Evolutionary conservation across 2,888 invertebrate species (phyloP).

Genomic region (Craniophora ligustri): DNA sequence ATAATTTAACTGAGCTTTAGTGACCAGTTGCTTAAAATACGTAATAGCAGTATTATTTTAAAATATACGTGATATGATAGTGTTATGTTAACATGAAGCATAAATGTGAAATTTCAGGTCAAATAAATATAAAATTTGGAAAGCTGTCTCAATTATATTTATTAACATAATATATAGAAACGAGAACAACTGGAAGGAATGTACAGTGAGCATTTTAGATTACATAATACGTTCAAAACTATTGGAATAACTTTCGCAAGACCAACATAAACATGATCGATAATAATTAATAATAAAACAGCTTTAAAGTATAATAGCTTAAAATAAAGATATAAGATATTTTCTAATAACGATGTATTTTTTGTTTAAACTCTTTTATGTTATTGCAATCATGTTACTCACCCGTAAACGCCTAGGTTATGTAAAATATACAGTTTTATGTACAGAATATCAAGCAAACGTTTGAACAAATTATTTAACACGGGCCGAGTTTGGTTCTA

Average conservation of each 20-base stretch:
- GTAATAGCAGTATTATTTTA: slow-evolving; percentile 30
- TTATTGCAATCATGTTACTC: slow-evolving; percentile 14
- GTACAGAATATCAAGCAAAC: neutral
- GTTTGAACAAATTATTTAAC: neutral
- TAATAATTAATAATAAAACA: slow-evolving; percentile 5
- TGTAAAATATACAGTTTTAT: slow-evolving; percentile 14
- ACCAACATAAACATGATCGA: neutral
- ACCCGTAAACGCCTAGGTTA: slow-evolving; percentile 27
- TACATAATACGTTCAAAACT: slow-evolving; percentile 12
- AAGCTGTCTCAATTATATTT: slow-evolving; percentile 19
- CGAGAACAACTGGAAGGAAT: slow-evolving; percentile 48
- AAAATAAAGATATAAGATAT: slow-evolving; percentile 21
- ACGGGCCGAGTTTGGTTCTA: too few relatives aligned
- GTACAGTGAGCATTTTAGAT: slow-evolving; percentile 50
- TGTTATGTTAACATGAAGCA: slow-evolving; percentile 9
- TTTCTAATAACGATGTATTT: slow-evolving; percentile 26
- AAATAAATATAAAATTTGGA: slow-evolving; percentile 26
- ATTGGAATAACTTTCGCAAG: slow-evolving; percentile 12
- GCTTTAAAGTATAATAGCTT: slow-evolving; percentile 4
- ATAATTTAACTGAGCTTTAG: slow-evolving; percentile 44
- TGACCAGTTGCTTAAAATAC: slow-evolving; percentile 19
- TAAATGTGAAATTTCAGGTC: neutral
- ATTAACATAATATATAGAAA: slow-evolving; percentile 16
- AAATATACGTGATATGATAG: neutral
- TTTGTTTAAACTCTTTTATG: slow-evolving; percentile 12